Evolutionary conservation across 2,888 invertebrate species (phyloP).

Genomic region (Germaria angustata): DNA sequence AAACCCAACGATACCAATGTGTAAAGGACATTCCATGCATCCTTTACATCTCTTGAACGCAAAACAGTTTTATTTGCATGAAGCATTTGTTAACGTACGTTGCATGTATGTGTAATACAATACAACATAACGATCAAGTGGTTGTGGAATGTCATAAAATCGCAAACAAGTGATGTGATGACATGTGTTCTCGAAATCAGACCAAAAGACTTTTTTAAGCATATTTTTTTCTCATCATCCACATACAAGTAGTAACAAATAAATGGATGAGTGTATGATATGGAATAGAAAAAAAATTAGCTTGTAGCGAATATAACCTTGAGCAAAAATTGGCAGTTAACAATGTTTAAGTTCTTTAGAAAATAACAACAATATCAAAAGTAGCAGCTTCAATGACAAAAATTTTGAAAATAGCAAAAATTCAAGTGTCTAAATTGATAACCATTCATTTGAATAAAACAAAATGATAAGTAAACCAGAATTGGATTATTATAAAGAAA

Average conservation of each 20-base stretch:
- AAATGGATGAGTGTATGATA: background rate
- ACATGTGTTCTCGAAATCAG: slow-evolving; percentile 68
- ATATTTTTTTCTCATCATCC: background rate
- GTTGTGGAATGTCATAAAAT: slow-evolving; percentile 73
- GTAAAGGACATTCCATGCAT: slow-evolving; percentile 27
- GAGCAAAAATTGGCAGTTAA: slow-evolving; percentile 51
- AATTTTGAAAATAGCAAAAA: background rate
- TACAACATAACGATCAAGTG: slow-evolving; percentile 70
- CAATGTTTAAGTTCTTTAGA: slow-evolving; percentile 32
- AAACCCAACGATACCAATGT: slow-evolving; percentile 1
- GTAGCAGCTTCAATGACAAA: background rate
- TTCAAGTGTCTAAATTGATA: slow-evolving; percentile 30
- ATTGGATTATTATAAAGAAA: background rate
- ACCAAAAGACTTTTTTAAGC: slow-evolving; percentile 42
- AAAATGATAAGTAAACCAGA: background rate
- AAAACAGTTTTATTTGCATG: slow-evolving; percentile 10
- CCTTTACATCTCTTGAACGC: background rate
- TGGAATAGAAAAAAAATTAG: slow-evolving; percentile 5
- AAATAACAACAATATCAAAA: slow-evolving; percentile 4
- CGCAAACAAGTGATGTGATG: slow-evolving; percentile 71
- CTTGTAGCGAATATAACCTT: slow-evolving; percentile 40
- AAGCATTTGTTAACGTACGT: background rate
- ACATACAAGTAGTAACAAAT: background rate
- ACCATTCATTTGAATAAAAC: background rate
- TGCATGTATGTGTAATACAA: slow-evolving; percentile 7